These are phyloP conservation scores for Gadopsis marmoratus DNA, from an alignment of 2,797 vertebrate species.

Conservation along the genomic window DNA sequence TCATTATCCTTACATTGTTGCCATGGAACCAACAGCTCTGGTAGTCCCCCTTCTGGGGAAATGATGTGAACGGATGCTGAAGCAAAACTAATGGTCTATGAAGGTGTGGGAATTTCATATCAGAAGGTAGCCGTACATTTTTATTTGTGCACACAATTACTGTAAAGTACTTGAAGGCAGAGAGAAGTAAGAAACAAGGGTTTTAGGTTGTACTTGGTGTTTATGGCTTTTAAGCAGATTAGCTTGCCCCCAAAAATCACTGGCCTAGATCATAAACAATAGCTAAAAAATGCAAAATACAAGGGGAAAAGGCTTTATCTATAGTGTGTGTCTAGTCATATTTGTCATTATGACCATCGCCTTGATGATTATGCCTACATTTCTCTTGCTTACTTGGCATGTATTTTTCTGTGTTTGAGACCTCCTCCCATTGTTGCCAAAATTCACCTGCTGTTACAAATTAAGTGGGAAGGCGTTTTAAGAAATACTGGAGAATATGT, in stretches of 20 bases:
- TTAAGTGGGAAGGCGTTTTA: no score
- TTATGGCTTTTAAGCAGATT: background rate
- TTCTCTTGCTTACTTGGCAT: no score
- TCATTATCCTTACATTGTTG: constrained; percentile 39
- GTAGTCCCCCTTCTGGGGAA: constrained; percentile 12
- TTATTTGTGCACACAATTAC: background rate
- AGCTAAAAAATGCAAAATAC: background rate
- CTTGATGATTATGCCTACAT: no score
- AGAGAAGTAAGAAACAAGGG: background rate
- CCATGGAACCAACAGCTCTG: constrained; percentile 10
- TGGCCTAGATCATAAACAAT: background rate
- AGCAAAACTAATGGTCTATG: constrained; percentile 11
- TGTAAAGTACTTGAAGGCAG: constrained; percentile 6
- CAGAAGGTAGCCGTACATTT: background rate
- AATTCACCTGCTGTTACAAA: no score
- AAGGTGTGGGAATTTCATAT: constrained; percentile 7
- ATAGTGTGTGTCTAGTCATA: no score
- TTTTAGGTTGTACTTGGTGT: background rate
- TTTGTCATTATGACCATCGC: no score
- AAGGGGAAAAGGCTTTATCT: background rate
- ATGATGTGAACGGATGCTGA: constrained; percentile 11
- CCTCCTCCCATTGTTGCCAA: no score
- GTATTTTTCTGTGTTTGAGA: no score
- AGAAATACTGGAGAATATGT: no score
- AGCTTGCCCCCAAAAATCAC: background rate